phyloP scores from a whole-genome alignment of 2,888 invertebrate species.

The Noctua janthe region DNA sequence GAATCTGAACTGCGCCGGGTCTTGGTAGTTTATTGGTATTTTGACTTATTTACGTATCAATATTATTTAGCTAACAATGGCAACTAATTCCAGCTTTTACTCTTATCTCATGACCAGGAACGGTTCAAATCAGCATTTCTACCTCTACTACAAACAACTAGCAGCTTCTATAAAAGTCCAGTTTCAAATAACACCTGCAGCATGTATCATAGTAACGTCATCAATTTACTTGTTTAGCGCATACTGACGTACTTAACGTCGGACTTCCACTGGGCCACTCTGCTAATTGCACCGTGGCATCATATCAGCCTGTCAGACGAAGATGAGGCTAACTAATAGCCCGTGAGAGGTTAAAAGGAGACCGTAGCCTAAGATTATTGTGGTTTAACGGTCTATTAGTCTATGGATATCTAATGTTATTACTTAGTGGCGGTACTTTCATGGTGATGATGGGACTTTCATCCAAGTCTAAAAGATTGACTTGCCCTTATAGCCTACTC shows the following conservation, averaged over 20 bases:
- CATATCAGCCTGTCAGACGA: slow-evolving; percentile 17
- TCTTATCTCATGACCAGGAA: neutral
- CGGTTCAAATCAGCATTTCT: neutral
- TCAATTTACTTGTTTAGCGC: slow-evolving; percentile 49
- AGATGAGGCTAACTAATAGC: slow-evolving; percentile 19
- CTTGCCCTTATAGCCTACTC: too few species aligned
- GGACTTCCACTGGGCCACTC: slow-evolving; percentile 30
- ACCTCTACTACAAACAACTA: neutral
- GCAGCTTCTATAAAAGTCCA: neutral
- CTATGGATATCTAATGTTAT: neutral
- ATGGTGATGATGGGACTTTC: too few species aligned
- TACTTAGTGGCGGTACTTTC: too few species aligned
- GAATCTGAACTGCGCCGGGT: neutral
- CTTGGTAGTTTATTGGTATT: too few species aligned
- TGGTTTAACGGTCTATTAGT: neutral
- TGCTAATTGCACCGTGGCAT: slow-evolving; percentile 31
- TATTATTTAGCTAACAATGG: neutral
- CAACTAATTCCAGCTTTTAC: neutral
- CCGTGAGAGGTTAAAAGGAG: slow-evolving; percentile 1
- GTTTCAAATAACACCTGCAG: slow-evolving; percentile 12
- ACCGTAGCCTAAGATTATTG: neutral
- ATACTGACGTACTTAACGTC: slow-evolving; percentile 44
- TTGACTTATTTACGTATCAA: neutral
- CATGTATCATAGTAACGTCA: slow-evolving; percentile 29
- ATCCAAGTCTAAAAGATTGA: too few species aligned